phyloP scores from a whole-genome alignment of 2,797 vertebrate genomes.

The Urocyon cinereoargenteus region DNA sequence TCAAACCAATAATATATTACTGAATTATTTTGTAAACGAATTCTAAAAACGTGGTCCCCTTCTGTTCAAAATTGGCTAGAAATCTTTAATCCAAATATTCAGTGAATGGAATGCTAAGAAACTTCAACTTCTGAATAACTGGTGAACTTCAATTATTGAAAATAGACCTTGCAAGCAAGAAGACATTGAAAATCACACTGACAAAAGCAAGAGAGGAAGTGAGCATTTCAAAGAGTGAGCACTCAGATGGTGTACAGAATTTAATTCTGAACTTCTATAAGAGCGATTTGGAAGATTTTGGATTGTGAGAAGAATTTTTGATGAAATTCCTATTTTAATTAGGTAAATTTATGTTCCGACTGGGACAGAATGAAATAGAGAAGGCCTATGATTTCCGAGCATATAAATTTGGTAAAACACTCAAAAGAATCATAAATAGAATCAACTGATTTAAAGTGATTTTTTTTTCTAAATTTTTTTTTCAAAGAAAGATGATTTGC shows the following conservation, averaged over 20 bases:
- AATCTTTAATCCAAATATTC: conserved; percentile 6
- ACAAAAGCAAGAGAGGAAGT: not conserved
- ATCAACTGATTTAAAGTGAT: conserved; percentile 18
- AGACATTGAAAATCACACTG: not conserved
- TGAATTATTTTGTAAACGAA: not conserved
- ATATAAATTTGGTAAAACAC: conserved; percentile 19
- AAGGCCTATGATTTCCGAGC: conserved; percentile 21
- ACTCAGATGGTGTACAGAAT: conserved; percentile 17
- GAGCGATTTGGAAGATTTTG: conserved; percentile 52
- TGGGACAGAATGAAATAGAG: conserved; percentile 59
- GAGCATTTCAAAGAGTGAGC: not conserved
- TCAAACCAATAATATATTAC: not conserved
- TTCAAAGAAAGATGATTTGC: not conserved
- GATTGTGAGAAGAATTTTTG: conserved; percentile 64
- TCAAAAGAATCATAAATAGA: conserved; percentile 51
- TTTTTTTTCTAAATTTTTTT: not conserved
- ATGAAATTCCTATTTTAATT: conserved; percentile 71
- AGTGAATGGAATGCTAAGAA: not conserved
- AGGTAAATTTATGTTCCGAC: conserved; percentile 53
- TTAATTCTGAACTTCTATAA: conserved; percentile 44
- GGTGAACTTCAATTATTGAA: not conserved
- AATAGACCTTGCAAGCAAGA: not conserved
- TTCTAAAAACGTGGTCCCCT: not conserved
- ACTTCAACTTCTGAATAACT: conserved; percentile 4
- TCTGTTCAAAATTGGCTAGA: not conserved